A percentile compares a stretch with the other conserved stretches of the same genome.
Evolutionary conservation across 2,113 vertebrate species (phyloP).

Genomic region (Xenopus borealis): DNA sequence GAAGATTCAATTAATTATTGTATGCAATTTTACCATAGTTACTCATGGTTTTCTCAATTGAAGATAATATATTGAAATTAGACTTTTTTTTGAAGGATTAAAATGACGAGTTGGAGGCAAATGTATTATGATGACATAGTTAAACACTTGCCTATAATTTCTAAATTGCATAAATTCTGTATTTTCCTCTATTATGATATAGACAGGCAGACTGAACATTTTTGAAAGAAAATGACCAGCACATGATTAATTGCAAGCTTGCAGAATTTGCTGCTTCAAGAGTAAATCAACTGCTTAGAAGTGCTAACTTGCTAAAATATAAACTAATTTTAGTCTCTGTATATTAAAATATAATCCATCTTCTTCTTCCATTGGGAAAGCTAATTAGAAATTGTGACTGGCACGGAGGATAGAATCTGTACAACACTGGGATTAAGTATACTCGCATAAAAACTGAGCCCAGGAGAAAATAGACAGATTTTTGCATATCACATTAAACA

Average conservation of each 20-base stretch:
- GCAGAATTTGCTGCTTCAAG: constrained; percentile 77
- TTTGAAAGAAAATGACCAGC: constrained; percentile 55
- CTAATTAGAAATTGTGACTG: constrained; percentile 85
- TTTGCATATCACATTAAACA: constrained; percentile 49
- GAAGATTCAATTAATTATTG: no score
- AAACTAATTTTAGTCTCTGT: constrained; percentile 85
- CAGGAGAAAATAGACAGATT: constrained; percentile 57
- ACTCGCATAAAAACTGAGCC: constrained; percentile 54
- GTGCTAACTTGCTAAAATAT: constrained; percentile 84
- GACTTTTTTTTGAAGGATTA: constrained; percentile 41
- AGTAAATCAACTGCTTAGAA: constrained; percentile 81
- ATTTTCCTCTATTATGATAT: constrained; percentile 69
- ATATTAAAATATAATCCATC: constrained; percentile 92
- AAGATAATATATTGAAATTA: constrained; percentile 27
- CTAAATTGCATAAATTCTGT: constrained; percentile 73
- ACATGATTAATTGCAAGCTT: constrained; percentile 74
- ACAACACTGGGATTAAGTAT: constrained; percentile 69
- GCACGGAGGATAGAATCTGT: constrained; percentile 67
- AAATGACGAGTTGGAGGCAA: constrained; percentile 57
- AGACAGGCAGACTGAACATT: constrained; percentile 66
- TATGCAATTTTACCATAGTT: background rate
- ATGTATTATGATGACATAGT: constrained; percentile 63
- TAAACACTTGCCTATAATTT: constrained; percentile 70
- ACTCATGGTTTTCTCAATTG: no score
- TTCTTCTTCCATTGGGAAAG: constrained; percentile 77